Evolutionary conservation across 2,888 invertebrate genomes (phyloP).

Genomic region (Caenorhabditis afra): DNA sequence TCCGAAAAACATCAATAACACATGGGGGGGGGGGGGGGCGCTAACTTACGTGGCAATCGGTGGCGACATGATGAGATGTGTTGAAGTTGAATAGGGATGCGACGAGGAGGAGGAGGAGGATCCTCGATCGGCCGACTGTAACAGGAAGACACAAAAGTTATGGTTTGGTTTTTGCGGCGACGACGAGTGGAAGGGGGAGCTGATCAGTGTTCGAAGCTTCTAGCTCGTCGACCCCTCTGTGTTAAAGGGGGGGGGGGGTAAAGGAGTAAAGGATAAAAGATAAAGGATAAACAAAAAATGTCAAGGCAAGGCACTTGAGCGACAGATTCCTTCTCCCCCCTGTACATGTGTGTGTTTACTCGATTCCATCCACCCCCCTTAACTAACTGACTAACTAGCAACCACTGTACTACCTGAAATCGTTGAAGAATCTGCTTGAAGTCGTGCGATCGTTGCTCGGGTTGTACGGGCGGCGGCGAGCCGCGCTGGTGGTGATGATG

Average conservation of each 20-base stretch:
- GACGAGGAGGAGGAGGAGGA: conserved; percentile 51
- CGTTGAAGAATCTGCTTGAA: conserved; percentile 70
- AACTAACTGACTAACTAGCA: too few relatives aligned
- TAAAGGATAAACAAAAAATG: conserved; percentile 57
- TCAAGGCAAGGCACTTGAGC: conserved; percentile 56
- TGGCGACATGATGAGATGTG: conserved; percentile 54
- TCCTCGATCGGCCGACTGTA: conserved; percentile 56
- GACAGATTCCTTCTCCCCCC: too few relatives aligned
- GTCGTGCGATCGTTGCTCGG: conserved; percentile 66
- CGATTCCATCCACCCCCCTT: too few relatives aligned
- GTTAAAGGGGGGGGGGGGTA: not conserved
- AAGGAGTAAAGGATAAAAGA: too few relatives aligned
- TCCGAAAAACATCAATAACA: conserved; percentile 1
- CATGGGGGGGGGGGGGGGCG: too few relatives aligned
- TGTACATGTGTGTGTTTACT: too few relatives aligned
- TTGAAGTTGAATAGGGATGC: conserved; percentile 27
- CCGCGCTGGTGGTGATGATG: conserved; percentile 24
- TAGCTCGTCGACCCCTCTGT: conserved; percentile 10
- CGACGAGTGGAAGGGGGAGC: too few relatives aligned
- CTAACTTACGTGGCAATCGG: conserved; percentile 56
- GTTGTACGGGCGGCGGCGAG: conserved; percentile 25
- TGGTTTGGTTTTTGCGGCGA: conserved; percentile 53
- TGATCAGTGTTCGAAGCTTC: conserved; percentile 52
- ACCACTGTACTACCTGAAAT: conserved; percentile 73
- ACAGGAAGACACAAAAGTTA: conserved; percentile 12